These are phyloP conservation scores for Ctenoplectra terminalis DNA, from an alignment of 1,140 invertebrate species.

Conservation along the genomic window DNA sequence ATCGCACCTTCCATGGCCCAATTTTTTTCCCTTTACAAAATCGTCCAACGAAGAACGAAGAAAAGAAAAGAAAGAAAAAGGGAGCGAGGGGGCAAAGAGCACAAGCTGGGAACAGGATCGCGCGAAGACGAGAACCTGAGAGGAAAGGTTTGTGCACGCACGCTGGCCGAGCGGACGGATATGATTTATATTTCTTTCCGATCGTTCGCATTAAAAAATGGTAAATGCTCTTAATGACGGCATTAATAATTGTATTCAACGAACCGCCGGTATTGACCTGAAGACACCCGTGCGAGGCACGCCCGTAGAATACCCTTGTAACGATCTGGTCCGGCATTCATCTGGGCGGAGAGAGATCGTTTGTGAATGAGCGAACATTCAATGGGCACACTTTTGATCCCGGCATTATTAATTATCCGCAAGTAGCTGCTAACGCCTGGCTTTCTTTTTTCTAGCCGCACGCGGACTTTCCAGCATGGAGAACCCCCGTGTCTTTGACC, in stretches of 20 bases:
- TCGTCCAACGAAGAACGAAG: not conserved
- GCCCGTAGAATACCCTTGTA: slow-evolving; percentile 72
- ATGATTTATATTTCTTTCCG: slow-evolving; percentile 73
- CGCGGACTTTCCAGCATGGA: slow-evolving; percentile 26
- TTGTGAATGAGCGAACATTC: slow-evolving; percentile 73
- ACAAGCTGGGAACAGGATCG: slow-evolving; percentile 28
- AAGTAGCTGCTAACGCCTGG: slow-evolving; percentile 66
- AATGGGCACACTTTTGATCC: slow-evolving; percentile 73
- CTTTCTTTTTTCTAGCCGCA: slow-evolving; percentile 41
- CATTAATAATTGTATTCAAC: slow-evolving; percentile 76
- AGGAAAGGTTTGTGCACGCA: slow-evolving; percentile 1
- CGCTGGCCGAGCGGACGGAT: slow-evolving; percentile 30
- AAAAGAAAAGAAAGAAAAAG: not conserved
- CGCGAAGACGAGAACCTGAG: slow-evolving; percentile 5
- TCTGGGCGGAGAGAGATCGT: slow-evolving; percentile 68
- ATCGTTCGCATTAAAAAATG: slow-evolving; percentile 72
- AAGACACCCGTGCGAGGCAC: slow-evolving; percentile 69
- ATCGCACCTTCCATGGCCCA: not conserved
- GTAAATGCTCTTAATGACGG: slow-evolving; percentile 75
- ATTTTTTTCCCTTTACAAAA: slow-evolving; percentile 4
- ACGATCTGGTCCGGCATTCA: slow-evolving; percentile 72
- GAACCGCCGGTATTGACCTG: slow-evolving; percentile 66
- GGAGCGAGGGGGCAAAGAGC: slow-evolving; percentile 3
- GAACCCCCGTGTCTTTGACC: slow-evolving; percentile 47
- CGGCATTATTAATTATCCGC: slow-evolving; percentile 72